phyloP scores from a whole-genome alignment of 37 sponge, comb jelly and placozoan genomes.

The Eunapius fragilis region DNA sequence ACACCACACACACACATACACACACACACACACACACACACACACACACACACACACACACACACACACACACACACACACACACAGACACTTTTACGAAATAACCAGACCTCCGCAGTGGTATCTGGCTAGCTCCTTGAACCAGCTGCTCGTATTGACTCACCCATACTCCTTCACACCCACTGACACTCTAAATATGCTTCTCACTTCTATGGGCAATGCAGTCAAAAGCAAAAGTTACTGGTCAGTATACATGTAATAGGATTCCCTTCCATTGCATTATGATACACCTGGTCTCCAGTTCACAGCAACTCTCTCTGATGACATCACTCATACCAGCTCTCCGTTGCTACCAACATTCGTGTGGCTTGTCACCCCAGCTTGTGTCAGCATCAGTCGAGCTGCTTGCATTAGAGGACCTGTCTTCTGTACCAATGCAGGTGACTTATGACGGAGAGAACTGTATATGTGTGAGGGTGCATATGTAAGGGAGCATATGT shows the following conservation, averaged over 20 bases:
- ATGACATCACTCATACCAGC: not conserved
- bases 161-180: not conserved
- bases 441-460: not conserved
- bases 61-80: too few relatives aligned
- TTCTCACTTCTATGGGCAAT: not conserved
- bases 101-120: not conserved
- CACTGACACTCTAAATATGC: not conserved
- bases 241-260: not conserved
- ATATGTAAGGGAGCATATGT: not conserved
- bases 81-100: too few relatives aligned
- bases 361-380: not conserved
- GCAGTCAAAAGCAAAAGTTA: not conserved
- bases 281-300: not conserved
- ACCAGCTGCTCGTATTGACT: not conserved
- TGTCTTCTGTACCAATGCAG: not conserved
- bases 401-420: not conserved
- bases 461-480: not conserved
- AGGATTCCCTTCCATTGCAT: too few relatives aligned
- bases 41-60: not conserved
- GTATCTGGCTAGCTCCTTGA: not conserved
- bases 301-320: not conserved
- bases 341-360: not conserved
- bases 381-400: not conserved
- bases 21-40: not conserved
- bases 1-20: not conserved